Evolutionary conservation across 2,113 vertebrate genomes (phyloP), one percentile per base, ranked within the genome.

Genomic region (Phylloscopus trochilus): DNA sequence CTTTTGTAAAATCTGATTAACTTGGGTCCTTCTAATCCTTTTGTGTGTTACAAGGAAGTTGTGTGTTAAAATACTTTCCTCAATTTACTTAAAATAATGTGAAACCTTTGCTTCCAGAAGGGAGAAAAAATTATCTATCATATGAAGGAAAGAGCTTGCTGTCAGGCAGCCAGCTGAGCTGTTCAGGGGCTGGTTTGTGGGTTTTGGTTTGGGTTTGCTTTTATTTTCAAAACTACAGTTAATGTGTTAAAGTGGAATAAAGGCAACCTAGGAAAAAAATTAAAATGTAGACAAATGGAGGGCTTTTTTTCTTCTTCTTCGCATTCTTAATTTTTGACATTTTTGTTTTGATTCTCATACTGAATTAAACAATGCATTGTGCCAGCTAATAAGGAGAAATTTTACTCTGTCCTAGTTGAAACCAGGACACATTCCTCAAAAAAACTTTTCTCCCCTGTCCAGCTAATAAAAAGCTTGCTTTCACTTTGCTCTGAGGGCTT

Each of bases 241-340:
- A 16, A 33, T 37, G 14, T 41, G 9, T 60, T 0, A 26, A 84
- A 75, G 52, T 46, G 9, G 31, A 85, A 33, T 83, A 81, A 63
- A 81, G 20, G 4, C 10, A 46, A 21, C 9, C 19, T 52, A 63
- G n/a, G 37, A 68, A 82, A 51, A 72, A 72, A 79, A 56, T 19
- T 35, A 4, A 37, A 44, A 82, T n/a, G 8, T 52, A 26, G 58
- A 37, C 4, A 15, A 35, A 9, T 10, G 19, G 44, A 49, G 8
- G 7, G 2, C 0, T 1, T 37, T 59, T 28, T 31, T 21, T 3
- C 17, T 3, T 3, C 8, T 66, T 35, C 21, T 51, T 69, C 70
- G 10, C 5, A 6, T 78, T 93, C 82, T 83, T 83, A 1, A 10
- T 37, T 89, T 91, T 74, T 88, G 35, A 67, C 9, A 37, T n/a